phyloP scores from a whole-genome alignment of 2,113 vertebrate genomes.

The Bubo blakistoni region DNA sequence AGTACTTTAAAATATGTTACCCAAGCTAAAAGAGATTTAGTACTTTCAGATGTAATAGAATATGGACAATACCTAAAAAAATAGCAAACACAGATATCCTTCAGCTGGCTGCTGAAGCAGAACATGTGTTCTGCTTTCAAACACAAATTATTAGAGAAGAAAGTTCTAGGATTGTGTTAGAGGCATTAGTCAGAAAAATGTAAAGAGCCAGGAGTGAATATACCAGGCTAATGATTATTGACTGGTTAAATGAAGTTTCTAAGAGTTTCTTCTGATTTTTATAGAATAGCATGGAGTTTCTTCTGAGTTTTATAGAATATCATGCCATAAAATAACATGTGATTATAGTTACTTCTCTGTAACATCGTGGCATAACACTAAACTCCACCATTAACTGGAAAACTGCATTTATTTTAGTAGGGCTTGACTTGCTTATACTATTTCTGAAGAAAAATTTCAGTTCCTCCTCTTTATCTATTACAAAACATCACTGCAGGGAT shows the following conservation, averaged over 20 bases:
- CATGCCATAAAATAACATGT: neutral
- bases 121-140: neutral
- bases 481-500: neutral
- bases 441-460: neutral
- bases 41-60: neutral
- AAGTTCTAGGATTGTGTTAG: neutral
- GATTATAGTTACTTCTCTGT: neutral
- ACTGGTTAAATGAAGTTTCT: neutral
- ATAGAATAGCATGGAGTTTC: neutral
- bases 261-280: neutral
- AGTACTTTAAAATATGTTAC: neutral
- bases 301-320: neutral
- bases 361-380: neutral
- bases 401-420: neutral
- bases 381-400: neutral
- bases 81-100: neutral
- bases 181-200: neutral
- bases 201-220: neutral
- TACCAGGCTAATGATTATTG: neutral
- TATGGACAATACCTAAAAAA: neutral
- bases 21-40: neutral
- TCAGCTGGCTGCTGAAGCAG: neutral
- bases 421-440: neutral
- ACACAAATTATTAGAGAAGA: neutral
- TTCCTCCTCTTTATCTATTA: neutral